Conservation (phyloP, 2,888 invertebrate species). For the Sphaerophoria rueppellii region DNA sequence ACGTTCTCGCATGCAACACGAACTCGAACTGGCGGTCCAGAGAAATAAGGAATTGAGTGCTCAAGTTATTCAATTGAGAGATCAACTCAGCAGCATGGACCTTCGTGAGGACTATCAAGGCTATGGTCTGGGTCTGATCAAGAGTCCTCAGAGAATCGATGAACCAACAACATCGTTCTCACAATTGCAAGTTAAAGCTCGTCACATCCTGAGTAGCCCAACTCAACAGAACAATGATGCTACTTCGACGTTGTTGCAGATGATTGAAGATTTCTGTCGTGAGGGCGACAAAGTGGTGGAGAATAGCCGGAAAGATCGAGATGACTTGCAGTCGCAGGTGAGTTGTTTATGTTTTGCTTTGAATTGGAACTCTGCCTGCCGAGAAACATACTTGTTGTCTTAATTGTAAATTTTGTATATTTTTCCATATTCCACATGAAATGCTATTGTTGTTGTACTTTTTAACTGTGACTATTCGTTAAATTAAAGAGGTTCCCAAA, state of each 20-base stretch:
- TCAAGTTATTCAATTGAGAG: constrained; percentile 82
- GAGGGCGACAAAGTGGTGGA: constrained; percentile 86
- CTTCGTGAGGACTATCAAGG: constrained; percentile 84
- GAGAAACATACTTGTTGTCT: neutral
- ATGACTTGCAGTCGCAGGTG: constrained; percentile 90
- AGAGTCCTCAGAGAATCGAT: constrained; percentile 77
- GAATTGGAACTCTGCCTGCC: no score
- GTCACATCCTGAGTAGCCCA: constrained; percentile 79
- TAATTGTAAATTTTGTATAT: neutral
- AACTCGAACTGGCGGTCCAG: constrained; percentile 85
- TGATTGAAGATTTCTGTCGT: constrained; percentile 86
- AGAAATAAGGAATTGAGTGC: constrained; percentile 84
- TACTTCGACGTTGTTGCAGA: constrained; percentile 82
- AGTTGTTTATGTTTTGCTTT: constrained; percentile 64
- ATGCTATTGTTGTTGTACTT: neutral
- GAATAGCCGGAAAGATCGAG: constrained; percentile 86
- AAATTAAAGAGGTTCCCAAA: neutral
- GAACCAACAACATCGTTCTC: constrained; percentile 78
- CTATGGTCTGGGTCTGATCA: constrained; percentile 80
- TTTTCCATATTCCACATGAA: neutral
- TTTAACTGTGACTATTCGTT: neutral
- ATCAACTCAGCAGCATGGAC: constrained; percentile 82
- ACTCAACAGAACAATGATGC: constrained; percentile 75
- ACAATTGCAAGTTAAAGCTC: constrained; percentile 80
- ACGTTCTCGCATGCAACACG: constrained; percentile 83